These are phyloP conservation scores for Paramacrobiotus metropolitanus DNA, from an alignment of 1,140 invertebrate genomes.

Conservation along the genomic window DNA sequence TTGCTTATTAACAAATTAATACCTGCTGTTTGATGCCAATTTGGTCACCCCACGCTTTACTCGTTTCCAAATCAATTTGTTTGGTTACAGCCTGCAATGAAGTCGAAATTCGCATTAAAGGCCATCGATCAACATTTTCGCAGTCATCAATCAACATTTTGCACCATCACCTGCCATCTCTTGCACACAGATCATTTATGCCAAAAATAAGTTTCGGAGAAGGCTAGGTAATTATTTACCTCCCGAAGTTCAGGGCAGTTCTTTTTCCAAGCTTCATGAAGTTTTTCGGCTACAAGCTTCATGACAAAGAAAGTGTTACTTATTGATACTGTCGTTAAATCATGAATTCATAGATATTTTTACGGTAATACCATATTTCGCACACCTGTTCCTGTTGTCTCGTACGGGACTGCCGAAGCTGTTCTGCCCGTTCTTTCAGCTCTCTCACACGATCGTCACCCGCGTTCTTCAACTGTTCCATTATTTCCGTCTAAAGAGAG, in stretches of 20 bases:
- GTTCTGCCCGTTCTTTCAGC: not conserved
- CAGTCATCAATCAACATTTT: too few species aligned
- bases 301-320: not conserved
- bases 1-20: too few species aligned
- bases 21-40: not conserved
- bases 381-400: constrained; percentile 1
- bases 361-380: not conserved
- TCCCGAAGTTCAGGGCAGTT: not conserved
- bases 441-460: not conserved
- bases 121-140: too few species aligned
- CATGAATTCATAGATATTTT: not conserved
- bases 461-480: not conserved
- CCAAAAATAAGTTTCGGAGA: too few species aligned
- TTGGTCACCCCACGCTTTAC: constrained; percentile 3
- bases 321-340: not conserved
- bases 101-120: too few species aligned
- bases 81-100: too few species aligned
- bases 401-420: not conserved
- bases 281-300: not conserved
- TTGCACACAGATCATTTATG: too few species aligned
- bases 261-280: not conserved
- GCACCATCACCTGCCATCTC: too few species aligned
- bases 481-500: not conserved
- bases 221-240: too few species aligned
- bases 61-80: not conserved